Conservation (phyloP, 2,113 vertebrate genomes). For the Papio anubis region DNA sequence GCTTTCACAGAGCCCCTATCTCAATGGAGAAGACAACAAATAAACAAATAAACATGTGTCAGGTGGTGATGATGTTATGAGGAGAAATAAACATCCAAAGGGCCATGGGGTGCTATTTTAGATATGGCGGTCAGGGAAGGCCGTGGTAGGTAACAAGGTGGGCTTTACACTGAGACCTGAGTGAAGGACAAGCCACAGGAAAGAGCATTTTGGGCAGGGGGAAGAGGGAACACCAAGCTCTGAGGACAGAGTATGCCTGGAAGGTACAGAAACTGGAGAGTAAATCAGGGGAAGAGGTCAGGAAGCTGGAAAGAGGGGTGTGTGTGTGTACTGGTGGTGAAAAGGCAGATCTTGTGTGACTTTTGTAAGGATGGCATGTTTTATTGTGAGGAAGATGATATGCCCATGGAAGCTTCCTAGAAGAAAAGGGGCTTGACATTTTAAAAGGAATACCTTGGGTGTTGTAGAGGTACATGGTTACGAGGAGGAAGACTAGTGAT, state of each 20-base stretch:
- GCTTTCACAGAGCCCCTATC: neutral
- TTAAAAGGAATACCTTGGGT: neutral
- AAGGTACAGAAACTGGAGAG: neutral
- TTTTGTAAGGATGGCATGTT: neutral
- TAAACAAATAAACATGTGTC: neutral
- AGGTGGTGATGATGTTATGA: neutral
- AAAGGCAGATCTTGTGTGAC: neutral
- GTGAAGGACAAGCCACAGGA: neutral
- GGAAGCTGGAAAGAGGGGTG: neutral
- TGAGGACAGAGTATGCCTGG: neutral
- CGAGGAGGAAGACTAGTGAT: neutral
- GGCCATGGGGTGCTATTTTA: neutral
- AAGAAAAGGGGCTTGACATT: neutral
- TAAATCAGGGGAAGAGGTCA: neutral
- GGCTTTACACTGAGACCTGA: neutral
- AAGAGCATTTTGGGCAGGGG: neutral
- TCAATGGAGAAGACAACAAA: neutral
- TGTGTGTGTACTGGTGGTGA: fast-evolving
- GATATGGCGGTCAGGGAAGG: neutral
- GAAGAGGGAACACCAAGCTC: neutral
- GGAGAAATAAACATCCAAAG: neutral
- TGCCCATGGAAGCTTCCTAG: neutral
- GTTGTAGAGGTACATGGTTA: neutral
- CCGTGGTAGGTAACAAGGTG: neutral
- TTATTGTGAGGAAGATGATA: neutral